Base-by-base conservation (phyloP, 2,113 vertebrate species). In the Cervus canadensis region DNA sequence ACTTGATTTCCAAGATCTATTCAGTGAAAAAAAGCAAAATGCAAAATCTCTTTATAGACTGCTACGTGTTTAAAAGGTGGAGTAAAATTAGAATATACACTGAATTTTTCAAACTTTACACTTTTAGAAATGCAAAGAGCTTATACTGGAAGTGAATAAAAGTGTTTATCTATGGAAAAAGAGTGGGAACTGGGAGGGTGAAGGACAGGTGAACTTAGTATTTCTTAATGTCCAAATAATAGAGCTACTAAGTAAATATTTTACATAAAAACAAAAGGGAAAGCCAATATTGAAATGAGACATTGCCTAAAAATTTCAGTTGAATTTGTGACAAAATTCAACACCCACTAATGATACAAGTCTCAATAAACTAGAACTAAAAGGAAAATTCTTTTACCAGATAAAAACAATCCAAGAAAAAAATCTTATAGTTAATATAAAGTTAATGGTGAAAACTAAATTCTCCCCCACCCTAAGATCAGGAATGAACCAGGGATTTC, bases 221-320 rank as follows among this genome's bases (percentile, higher is more conserved):
- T 7, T 62, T 94, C 76, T 64, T 76, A 90, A 96, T 30, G 59
- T 92, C 11, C 74, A 25, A 71, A 36, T 92, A 85, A 50, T 50
- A 57, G 82, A 59, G 71, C 54, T 64, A 52, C 54, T 85, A n/a
- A 57, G n/a, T 54, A 54, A 89, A 90, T 83, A 26, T 62, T 78
- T 95, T 89, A 89, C 76, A 62, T 87, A 54, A 89, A 96, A 81
- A 89, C 57, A 40, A 94, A 91, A 52, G 14, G 25, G 56, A 95
- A 93, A 67, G 3, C 10, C 82, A 83, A 4, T 67, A 64, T 91
- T 87, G 19, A 89, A 89, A 82, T 54, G 45, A 19, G 57, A 23
- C 21, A 52, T 71, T 81, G 28, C 40, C 45, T 76, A 64, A 45
- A 83, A 25, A 36, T 48, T 67, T n/a, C 40, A 76, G 8, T 50